Conservation (phyloP, 2,797 vertebrate species). For the Siniperca undulata region DNA sequence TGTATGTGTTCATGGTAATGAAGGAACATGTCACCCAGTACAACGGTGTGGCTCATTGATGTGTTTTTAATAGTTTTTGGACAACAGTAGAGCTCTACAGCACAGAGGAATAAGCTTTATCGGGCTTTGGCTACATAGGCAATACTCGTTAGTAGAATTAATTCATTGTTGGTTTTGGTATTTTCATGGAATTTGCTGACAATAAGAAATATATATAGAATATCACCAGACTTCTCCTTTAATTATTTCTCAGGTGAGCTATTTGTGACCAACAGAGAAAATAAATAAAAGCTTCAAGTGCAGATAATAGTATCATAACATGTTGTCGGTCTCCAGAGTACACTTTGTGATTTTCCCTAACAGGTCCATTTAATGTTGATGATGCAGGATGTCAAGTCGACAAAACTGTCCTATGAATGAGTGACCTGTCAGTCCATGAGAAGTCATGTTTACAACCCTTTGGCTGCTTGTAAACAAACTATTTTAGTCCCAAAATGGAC, state of each 20-base stretch:
- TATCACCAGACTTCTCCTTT: neutral
- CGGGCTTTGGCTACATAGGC: neutral
- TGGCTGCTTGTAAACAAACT: neutral
- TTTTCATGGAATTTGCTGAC: neutral
- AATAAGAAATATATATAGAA: neutral
- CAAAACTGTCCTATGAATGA: neutral
- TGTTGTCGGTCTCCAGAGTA: neutral
- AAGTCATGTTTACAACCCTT: neutral
- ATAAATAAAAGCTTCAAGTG: neutral
- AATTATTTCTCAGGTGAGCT: neutral
- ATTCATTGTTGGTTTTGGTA: too few species aligned
- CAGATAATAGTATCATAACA: neutral
- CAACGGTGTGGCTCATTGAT: too few species aligned
- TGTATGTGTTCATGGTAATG: too few species aligned
- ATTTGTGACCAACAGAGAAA: neutral
- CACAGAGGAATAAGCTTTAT: neutral
- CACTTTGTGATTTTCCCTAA: neutral
- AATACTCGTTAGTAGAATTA: neutral
- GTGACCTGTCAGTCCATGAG: constrained; percentile 1
- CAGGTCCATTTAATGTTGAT: neutral
- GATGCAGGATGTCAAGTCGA: neutral
- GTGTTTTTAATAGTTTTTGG: too few species aligned
- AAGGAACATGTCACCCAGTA: too few species aligned
- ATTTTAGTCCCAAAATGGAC: neutral
- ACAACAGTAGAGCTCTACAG: neutral